These are phyloP conservation scores for Phataginus tetradactyla DNA, from an alignment of 2,797 vertebrate species.

Conservation along the genomic window DNA sequence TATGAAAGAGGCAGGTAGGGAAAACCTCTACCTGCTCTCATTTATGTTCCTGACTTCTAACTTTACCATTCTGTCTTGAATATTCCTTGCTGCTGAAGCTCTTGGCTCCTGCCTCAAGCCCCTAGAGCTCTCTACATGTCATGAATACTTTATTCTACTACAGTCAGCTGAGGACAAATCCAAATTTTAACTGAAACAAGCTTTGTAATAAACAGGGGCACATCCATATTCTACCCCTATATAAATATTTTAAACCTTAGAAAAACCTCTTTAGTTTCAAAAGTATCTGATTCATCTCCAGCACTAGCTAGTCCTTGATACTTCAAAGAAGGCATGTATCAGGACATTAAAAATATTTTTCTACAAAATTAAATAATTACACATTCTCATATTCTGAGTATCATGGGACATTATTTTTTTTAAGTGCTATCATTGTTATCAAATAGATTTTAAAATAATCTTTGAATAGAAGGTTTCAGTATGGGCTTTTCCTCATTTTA, in stretches of 20 bases:
- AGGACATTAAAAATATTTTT: background rate
- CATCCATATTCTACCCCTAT: background rate
- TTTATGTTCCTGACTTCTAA: background rate
- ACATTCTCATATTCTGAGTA: background rate
- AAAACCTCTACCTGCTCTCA: background rate
- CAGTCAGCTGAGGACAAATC: background rate
- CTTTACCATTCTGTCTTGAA: background rate
- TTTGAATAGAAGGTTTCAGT: background rate
- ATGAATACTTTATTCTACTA: background rate
- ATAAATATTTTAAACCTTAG: constrained; percentile 9
- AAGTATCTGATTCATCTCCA: background rate
- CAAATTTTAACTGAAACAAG: background rate
- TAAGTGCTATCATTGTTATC: background rate
- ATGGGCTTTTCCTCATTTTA: background rate
- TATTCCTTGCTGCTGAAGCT: background rate
- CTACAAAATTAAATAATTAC: background rate
- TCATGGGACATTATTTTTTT: background rate
- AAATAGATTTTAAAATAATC: background rate
- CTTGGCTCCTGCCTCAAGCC: background rate
- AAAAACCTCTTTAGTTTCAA: background rate
- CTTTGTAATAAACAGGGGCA: background rate
- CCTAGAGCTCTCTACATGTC: background rate
- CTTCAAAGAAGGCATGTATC: background rate
- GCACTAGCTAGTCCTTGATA: background rate
- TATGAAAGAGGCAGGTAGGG: background rate